Base-by-base conservation (phyloP, 2,888 invertebrate species). In the Chrysopilus asiliformis region DNA sequence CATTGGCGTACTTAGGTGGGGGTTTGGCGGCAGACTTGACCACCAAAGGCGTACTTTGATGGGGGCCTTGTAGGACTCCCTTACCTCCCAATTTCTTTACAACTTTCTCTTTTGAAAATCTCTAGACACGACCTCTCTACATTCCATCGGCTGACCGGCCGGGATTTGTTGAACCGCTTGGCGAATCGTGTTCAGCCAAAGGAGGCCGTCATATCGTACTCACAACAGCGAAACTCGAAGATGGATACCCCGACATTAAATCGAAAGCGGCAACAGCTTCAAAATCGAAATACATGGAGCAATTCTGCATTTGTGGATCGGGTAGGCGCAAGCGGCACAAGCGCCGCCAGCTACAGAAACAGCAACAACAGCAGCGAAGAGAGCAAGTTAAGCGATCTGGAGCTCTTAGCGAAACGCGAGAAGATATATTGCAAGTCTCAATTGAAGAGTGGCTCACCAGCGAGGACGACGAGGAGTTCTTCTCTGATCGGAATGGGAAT, bases 221-320 rank as follows among this genome's bases (percentile, higher is more conserved):
- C 55, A 56, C 64, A 64, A 62, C 63, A 64, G 51, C 64, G 61
- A 58, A 64, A 64, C 56, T 64, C 64, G 50, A 64, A 64, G 57
- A 63, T 64, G 61, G 64, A 64, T 51, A 64, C 64, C 10, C 64
- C 64, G 46, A 64, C 61, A 44, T 57, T 62, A 55, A 63, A 63
- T 50, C 62, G 64, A 43, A 59, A 58, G 40, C 58, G 56, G 30
- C 51, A 40, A 41, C 38, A 49, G 43, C 58, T 47, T 49, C 58
- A 50, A 60, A 62, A 51, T 57, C 62, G 48, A 57, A 73, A 67
- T 74, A 73, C 70, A 71, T 74, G 73, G 72, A 73, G 65, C 74
- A 74, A 50, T 74, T 74, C 71, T 74, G 74, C 65, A 71, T 74
- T 67, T 74, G 74, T 65, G 55, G 72, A 64, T 70, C 71, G 47